These are phyloP conservation scores for Syndactyla subalaris DNA, from an alignment of 2,797 vertebrate genomes.

Conservation along the genomic window DNA sequence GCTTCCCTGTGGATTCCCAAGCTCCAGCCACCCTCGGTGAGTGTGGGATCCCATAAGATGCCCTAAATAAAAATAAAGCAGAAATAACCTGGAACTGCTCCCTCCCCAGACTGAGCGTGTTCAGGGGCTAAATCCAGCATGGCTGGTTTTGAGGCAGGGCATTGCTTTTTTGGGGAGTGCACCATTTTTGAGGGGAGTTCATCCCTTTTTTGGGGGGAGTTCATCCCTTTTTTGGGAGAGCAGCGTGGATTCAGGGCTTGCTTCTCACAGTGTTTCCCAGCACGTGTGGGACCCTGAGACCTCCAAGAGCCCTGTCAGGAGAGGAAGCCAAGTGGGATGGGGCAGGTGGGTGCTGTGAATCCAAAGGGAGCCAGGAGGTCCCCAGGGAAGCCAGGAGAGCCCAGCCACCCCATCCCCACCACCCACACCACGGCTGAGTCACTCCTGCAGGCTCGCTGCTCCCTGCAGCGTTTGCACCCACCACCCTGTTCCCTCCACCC, in stretches of 20 bases:
- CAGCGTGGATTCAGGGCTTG: fast-evolving
- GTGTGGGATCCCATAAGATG: neutral
- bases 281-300: fast-evolving
- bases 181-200: neutral
- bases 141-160: neutral
- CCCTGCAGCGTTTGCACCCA: neutral
- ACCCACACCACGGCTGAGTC: neutral
- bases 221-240: neutral
- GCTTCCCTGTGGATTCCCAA: neutral
- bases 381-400: neutral
- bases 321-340: neutral
- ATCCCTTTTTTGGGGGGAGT: fast-evolving
- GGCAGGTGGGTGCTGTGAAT: neutral
- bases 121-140: neutral
- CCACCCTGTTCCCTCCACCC: neutral
- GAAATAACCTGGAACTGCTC: neutral
- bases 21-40: neutral
- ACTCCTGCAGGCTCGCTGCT: neutral
- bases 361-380: neutral
- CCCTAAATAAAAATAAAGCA: neutral
- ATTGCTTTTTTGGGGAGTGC: neutral
- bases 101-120: fast-evolving
- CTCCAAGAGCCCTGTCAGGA: neutral
- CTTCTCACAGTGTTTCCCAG: neutral
- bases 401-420: neutral